Conservation (phyloP, 2,113 vertebrate species). For the Labeo rohita region DNA sequence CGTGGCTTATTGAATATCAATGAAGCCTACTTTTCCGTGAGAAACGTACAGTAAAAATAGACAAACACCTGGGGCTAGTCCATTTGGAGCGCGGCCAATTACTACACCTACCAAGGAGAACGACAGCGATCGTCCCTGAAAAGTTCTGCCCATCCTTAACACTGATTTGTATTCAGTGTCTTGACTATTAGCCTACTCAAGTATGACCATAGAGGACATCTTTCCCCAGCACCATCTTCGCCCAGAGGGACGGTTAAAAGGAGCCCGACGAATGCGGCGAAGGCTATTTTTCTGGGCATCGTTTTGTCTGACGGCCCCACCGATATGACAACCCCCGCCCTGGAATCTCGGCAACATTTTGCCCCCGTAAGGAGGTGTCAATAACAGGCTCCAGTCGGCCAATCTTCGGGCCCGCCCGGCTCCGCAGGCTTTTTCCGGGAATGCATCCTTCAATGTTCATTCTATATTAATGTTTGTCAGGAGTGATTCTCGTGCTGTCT, state of each 20-base stretch:
- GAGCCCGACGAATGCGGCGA: slow-evolving; percentile 38
- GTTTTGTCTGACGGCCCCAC: slow-evolving; percentile 18
- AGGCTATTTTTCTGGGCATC: slow-evolving; percentile 31
- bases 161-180: slow-evolving; percentile 52
- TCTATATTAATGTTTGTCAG: slow-evolving; percentile 69
- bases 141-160: slow-evolving; percentile 9
- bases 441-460: slow-evolving; percentile 61
- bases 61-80: slow-evolving; percentile 46
- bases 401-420: slow-evolving; percentile 40
- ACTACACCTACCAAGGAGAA: slow-evolving; percentile 33
- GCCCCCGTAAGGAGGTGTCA: slow-evolving; percentile 57
- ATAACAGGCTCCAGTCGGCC: slow-evolving; percentile 52
- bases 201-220: slow-evolving; percentile 40
- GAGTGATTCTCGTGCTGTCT: slow-evolving; percentile 59
- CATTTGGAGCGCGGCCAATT: slow-evolving; percentile 41
- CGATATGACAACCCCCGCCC: slow-evolving; percentile 49
- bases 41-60: slow-evolving; percentile 49
- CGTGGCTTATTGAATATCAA: slow-evolving; percentile 53
- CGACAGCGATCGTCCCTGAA: slow-evolving; percentile 1
- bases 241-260: slow-evolving; percentile 49
- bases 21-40: slow-evolving; percentile 39
- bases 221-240: slow-evolving; percentile 12
- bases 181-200: slow-evolving; percentile 44
- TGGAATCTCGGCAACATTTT: slow-evolving; percentile 46
- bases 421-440: slow-evolving; percentile 31